These are phyloP conservation scores for Perca flavescens DNA, from an alignment of 2,113 vertebrate species.

Conservation along the genomic window DNA sequence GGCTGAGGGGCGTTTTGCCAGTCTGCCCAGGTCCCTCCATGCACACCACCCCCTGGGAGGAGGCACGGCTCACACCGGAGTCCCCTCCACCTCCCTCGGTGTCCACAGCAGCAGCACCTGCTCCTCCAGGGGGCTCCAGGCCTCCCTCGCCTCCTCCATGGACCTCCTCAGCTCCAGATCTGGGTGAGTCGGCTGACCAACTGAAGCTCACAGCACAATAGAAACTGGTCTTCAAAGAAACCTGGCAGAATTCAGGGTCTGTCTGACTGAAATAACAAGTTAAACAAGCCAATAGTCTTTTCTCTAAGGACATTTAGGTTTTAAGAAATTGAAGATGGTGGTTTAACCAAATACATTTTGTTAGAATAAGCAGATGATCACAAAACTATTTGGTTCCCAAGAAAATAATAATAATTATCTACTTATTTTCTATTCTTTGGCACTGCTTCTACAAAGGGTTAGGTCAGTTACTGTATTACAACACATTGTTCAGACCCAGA, in stretches of 20 bases:
- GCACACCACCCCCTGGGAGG: slow-evolving; percentile 78
- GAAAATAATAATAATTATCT: not conserved
- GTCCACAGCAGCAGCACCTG: slow-evolving; percentile 28
- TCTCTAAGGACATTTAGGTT: not conserved
- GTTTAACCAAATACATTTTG: not conserved
- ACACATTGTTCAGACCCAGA: not conserved
- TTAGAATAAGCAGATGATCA: not conserved
- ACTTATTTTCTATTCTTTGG: not conserved
- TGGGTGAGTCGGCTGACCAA: slow-evolving; percentile 53
- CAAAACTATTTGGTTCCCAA: not conserved
- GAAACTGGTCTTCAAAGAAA: not conserved
- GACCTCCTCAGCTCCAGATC: slow-evolving; percentile 92
- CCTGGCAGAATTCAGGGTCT: not conserved
- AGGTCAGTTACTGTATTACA: not conserved
- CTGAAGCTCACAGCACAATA: not conserved
- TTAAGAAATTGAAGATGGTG: not conserved
- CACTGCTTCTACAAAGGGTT: not conserved
- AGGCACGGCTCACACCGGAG: slow-evolving; percentile 79
- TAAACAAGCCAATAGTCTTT: not conserved
- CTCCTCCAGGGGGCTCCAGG: slow-evolving; percentile 69
- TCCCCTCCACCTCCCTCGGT: slow-evolving; percentile 29
- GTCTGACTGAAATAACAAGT: not conserved
- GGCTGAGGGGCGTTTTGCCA: slow-evolving; percentile 94
- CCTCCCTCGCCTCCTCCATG: slow-evolving; percentile 90
- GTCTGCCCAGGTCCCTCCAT: slow-evolving; percentile 88